Conservation (phyloP, 2,113 vertebrate genomes). For the Epinephelus moara region DNA sequence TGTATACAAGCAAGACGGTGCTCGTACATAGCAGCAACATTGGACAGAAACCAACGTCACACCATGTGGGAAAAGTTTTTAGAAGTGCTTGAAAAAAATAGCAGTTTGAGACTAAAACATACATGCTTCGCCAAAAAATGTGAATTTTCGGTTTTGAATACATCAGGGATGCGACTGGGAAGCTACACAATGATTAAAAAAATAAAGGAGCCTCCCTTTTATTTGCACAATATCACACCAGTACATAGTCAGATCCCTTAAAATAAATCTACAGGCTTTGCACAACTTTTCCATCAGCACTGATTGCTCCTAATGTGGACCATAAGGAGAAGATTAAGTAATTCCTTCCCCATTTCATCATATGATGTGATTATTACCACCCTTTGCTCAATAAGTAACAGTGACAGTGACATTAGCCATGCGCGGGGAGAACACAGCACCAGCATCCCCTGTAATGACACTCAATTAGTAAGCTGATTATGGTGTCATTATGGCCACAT, state of each 20-base stretch:
- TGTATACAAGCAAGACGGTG: too few relatives aligned
- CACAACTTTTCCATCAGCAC: not conserved
- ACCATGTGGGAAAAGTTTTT: too few relatives aligned
- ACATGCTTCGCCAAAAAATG: too few relatives aligned
- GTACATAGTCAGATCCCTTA: not conserved
- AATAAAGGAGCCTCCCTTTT: not conserved
- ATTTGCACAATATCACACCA: conserved; percentile 7
- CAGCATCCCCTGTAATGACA: conserved; percentile 65
- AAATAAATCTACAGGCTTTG: conserved; percentile 14
- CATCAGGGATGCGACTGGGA: too few relatives aligned
- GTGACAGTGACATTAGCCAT: conserved; percentile 54
- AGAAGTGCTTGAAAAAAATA: too few relatives aligned
- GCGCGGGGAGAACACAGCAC: conserved; percentile 47
- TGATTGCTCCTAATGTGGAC: conserved; percentile 23
- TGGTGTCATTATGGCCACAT: conserved; percentile 66
- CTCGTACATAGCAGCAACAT: too few relatives aligned
- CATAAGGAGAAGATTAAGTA: conserved; percentile 39
- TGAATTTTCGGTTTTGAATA: too few relatives aligned
- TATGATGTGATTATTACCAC: conserved; percentile 29
- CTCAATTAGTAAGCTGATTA: conserved; percentile 73
- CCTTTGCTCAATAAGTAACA: conserved; percentile 54
- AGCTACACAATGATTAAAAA: too few relatives aligned
- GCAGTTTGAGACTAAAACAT: too few relatives aligned
- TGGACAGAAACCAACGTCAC: too few relatives aligned
- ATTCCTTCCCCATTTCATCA: conserved; percentile 36